These are phyloP conservation scores for Trichomalopsis sarcophagae DNA, from an alignment of 1,140 invertebrate genomes.

Conservation along the genomic window DNA sequence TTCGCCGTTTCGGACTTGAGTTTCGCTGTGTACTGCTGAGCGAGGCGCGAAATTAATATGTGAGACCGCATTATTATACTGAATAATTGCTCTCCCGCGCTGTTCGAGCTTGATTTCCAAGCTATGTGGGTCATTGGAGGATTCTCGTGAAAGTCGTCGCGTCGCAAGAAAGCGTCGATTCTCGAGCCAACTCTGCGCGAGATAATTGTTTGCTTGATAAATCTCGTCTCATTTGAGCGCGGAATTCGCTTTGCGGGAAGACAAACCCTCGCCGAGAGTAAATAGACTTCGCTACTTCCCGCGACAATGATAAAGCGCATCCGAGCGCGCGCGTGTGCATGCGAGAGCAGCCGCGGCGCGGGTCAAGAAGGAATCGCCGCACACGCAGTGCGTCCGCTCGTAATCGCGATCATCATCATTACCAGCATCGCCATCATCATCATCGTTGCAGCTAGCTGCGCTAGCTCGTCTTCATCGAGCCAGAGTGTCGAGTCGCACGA, in stretches of 20 bases:
- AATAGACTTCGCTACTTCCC: neutral
- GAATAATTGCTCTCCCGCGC: neutral
- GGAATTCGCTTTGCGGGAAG: neutral
- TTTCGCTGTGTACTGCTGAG: no score
- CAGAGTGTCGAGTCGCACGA: neutral
- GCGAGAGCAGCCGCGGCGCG: neutral
- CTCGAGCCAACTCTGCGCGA: neutral
- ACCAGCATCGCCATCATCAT: neutral
- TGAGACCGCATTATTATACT: constrained; percentile 13
- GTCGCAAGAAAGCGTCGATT: no score
- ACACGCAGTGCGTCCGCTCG: constrained; percentile 6
- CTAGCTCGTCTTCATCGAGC: neutral
- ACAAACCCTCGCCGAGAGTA: neutral
- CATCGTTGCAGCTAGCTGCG: neutral
- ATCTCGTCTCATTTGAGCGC: neutral
- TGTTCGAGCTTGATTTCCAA: neutral
- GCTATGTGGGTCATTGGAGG: neutral
- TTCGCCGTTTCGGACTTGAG: neutral
- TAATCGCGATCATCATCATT: constrained; percentile 16
- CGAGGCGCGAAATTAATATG: constrained; percentile 36
- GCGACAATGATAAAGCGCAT: neutral
- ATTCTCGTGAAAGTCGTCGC: neutral
- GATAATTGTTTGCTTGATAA: neutral
- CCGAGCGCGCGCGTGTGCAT: neutral
- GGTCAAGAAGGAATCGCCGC: neutral